phyloP scores from a whole-genome alignment of 2,888 invertebrate species.

The Epicampocera succincta region DNA sequence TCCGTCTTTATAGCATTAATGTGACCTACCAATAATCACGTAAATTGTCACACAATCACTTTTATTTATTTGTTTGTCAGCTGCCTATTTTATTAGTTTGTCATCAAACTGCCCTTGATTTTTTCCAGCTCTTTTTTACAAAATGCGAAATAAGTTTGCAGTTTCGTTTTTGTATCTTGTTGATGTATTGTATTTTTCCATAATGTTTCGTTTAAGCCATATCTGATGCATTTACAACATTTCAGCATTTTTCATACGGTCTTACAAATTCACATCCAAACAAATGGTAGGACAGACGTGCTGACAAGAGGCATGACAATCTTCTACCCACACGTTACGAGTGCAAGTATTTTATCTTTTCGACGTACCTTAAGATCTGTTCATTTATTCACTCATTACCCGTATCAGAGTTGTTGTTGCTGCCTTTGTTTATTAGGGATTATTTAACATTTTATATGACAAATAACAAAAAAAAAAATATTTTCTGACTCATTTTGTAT shows the following conservation, averaged over 20 bases:
- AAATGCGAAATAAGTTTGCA: slow-evolving; percentile 39
- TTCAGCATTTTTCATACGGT: slow-evolving; percentile 10
- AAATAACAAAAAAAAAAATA: slow-evolving; percentile 30
- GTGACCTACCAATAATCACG: slow-evolving; percentile 38
- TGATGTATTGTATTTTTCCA: slow-evolving; percentile 1
- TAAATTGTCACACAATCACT: slow-evolving; percentile 38
- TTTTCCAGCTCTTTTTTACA: background rate
- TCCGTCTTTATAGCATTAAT: slow-evolving; percentile 11
- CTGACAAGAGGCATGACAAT: slow-evolving; percentile 45
- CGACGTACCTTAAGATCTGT: slow-evolving; percentile 42
- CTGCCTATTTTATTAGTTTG: slow-evolving; percentile 50
- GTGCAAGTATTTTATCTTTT: slow-evolving; percentile 13
- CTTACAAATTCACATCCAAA: slow-evolving; percentile 29
- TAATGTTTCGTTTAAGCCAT: slow-evolving; percentile 34
- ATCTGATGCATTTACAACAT: slow-evolving; percentile 50
- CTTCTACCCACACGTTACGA: slow-evolving; percentile 45
- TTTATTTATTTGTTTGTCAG: slow-evolving; percentile 40
- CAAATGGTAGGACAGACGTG: slow-evolving; percentile 30
- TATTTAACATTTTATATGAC: slow-evolving; percentile 58
- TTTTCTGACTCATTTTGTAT: slow-evolving; percentile 55
- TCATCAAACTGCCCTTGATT: slow-evolving; percentile 61
- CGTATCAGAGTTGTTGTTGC: slow-evolving; percentile 30
- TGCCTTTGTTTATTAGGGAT: slow-evolving; percentile 60
- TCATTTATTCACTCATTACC: slow-evolving; percentile 39
- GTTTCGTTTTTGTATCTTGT: slow-evolving; percentile 8